A percentile compares a stretch with the other conserved stretches of the same genome.
phyloP scores from a whole-genome alignment of 2,113 vertebrate genomes.

The Rhipidura dahli region DNA sequence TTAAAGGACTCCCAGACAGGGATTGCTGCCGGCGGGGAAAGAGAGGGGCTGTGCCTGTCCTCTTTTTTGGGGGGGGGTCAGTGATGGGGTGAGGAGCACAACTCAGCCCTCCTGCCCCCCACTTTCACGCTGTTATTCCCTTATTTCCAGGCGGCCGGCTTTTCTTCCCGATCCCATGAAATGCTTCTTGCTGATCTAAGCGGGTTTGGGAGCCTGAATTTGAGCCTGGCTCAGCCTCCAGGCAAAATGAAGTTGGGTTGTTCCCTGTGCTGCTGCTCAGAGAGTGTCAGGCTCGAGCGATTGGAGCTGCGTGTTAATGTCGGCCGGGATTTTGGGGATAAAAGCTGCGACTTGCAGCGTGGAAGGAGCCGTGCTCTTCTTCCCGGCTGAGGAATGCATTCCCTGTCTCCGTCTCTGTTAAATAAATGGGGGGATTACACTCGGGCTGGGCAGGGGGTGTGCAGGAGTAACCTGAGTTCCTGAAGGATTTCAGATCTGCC shows the following conservation, averaged over 20 bases:
- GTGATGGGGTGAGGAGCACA: neutral
- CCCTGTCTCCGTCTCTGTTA: neutral
- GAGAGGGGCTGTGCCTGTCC: neutral
- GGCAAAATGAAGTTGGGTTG: neutral
- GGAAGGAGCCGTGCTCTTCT: neutral
- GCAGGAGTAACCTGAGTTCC: neutral
- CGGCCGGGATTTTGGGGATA: neutral
- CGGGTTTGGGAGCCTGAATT: neutral
- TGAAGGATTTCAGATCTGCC: neutral
- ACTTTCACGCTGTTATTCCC: accelerated
- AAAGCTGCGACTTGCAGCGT: neutral
- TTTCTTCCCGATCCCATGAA: accelerated
- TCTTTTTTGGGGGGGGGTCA: neutral
- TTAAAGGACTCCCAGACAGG: neutral
- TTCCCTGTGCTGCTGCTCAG: neutral
- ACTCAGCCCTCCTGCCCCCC: neutral
- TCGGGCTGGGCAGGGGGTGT: neutral
- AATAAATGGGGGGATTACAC: neutral
- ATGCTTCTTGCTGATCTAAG: neutral
- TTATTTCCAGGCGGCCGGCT: neutral
- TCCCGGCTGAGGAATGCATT: neutral
- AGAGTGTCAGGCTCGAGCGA: neutral
- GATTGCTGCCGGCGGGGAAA: neutral
- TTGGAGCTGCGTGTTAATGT: neutral
- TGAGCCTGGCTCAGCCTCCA: neutral